Conservation (phyloP, 2,113 vertebrate species). For the Poeciliopsis retropinna region DNA sequence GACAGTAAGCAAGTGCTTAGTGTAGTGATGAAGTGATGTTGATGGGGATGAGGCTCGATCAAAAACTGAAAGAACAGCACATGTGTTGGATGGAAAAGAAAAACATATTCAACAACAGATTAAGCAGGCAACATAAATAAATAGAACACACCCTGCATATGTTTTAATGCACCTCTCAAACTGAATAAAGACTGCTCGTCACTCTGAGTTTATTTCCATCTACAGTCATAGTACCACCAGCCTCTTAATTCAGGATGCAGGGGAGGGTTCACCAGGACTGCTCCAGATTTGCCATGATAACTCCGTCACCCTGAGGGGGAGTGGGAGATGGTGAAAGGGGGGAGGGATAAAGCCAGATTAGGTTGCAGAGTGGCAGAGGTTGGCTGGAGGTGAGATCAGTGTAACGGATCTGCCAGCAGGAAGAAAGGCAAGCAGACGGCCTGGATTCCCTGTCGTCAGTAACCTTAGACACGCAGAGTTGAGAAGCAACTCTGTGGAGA, state of each 20-base stretch:
- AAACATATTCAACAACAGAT: not conserved
- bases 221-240: too few relatives aligned
- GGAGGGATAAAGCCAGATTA: constrained; percentile 52
- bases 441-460: constrained; percentile 18
- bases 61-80: not conserved
- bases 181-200: constrained; percentile 8
- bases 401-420: constrained; percentile 66
- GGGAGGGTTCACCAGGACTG: constrained; percentile 33
- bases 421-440: constrained; percentile 36
- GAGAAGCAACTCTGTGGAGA: not conserved
- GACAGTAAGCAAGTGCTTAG: constrained; percentile 48
- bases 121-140: not conserved
- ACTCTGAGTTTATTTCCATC: constrained; percentile 45
- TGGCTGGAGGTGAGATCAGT: constrained; percentile 66
- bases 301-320: not conserved
- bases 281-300: constrained; percentile 47
- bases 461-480: constrained; percentile 13
- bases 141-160: not conserved
- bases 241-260: constrained; percentile 39
- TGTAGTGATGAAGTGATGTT: constrained; percentile 1
- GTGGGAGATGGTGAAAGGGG: not conserved
- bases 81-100: not conserved
- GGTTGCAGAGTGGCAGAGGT: constrained; percentile 62
- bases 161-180: constrained; percentile 13
- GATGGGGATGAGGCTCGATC: constrained; percentile 9